These are phyloP conservation scores for Rhopalosiphum maidis DNA, from an alignment of 1,140 invertebrate genomes.

Conservation along the genomic window DNA sequence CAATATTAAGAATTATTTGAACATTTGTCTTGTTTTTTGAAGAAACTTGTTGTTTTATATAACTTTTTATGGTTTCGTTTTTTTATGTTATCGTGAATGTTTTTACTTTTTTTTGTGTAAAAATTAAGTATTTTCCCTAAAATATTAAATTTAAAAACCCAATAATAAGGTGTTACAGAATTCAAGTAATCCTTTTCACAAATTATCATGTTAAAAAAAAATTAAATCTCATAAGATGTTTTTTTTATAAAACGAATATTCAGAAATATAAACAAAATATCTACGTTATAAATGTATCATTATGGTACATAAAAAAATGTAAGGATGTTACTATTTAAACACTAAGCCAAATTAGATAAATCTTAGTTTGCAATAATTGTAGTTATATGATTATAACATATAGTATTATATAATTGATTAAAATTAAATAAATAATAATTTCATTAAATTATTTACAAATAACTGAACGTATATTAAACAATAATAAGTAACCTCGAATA, in stretches of 20 bases:
- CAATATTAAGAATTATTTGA: slow-evolving; percentile 52
- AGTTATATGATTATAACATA: not conserved
- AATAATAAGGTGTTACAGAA: not conserved
- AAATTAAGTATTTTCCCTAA: not conserved
- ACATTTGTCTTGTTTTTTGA: slow-evolving; percentile 37
- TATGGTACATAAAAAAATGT: not conserved
- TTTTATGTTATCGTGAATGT: not conserved
- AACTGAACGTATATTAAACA: not conserved
- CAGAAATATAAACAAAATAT: not conserved
- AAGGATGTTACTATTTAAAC: not conserved
- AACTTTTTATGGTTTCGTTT: not conserved
- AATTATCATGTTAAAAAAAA: not conserved
- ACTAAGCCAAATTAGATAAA: not conserved
- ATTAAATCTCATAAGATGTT: not conserved
- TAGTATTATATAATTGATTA: too few species aligned
- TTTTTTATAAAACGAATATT: not conserved
- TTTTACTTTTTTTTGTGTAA: not conserved
- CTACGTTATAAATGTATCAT: not conserved
- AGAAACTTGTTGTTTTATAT: slow-evolving; percentile 13
- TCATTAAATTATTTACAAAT: not conserved
- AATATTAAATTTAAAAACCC: slow-evolving; percentile 13
- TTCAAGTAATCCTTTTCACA: not conserved
- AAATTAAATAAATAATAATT: not conserved
- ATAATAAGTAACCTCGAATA: too few species aligned
- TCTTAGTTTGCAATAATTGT: not conserved